Conservation (phyloP, 2,888 invertebrate genomes). For the Zygogramma bicolorata region DNA sequence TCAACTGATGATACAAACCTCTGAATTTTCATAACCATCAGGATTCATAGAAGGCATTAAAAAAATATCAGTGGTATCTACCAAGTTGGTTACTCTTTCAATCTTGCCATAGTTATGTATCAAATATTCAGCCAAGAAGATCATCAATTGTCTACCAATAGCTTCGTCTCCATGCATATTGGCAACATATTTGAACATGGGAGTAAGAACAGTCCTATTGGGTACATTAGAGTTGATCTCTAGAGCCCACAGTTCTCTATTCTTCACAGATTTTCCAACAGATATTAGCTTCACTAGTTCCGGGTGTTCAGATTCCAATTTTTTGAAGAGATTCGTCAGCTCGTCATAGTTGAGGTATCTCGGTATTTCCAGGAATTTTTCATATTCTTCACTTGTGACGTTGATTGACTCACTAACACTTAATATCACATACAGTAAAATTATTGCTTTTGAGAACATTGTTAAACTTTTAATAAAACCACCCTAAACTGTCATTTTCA, state of each 20-base stretch:
- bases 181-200: constrained; percentile 93
- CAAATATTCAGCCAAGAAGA: constrained; percentile 88
- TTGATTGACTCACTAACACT: constrained; percentile 41
- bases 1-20: constrained; percentile 71
- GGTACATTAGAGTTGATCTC: constrained; percentile 82
- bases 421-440: constrained; percentile 45
- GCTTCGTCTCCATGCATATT: constrained; percentile 98
- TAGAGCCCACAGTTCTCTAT: constrained; percentile 83
- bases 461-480: background rate
- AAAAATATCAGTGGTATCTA: constrained; percentile 91
- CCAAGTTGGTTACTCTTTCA: constrained; percentile 78
- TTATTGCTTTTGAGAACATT: constrained; percentile 41
- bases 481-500: background rate
- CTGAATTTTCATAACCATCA: constrained; percentile 90
- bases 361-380: constrained; percentile 71
- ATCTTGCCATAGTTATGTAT: constrained; percentile 80
- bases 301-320: constrained; percentile 76
- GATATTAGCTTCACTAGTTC: constrained; percentile 77
- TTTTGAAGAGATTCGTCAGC: constrained; percentile 74
- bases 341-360: constrained; percentile 81
- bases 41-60: constrained; percentile 98
- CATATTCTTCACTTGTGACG: constrained; percentile 56
- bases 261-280: constrained; percentile 88
- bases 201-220: constrained; percentile 74
- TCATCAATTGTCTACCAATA: constrained; percentile 82